A percentile compares a stretch with the other conserved stretches of the same genome.
These are phyloP conservation scores for Sinocyclocheilus anshuiensis DNA, from an alignment of 2,113 vertebrate genomes.

Conservation along the genomic window DNA sequence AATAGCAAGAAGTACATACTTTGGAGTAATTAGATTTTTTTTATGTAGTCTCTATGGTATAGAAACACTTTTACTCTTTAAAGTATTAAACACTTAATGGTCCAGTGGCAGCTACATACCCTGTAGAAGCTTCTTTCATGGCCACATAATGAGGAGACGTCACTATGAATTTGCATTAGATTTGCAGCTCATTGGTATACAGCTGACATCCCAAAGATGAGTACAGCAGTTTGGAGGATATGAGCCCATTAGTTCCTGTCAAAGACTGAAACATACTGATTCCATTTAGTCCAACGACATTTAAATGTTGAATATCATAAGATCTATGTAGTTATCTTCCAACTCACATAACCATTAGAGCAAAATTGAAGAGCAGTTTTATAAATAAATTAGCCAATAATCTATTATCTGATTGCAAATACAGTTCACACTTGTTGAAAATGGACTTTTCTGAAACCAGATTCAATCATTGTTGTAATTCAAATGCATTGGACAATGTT, in stretches of 20 bases:
- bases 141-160: neutral
- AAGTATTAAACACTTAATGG: neutral
- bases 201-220: constrained; percentile 18
- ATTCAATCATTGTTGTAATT: neutral
- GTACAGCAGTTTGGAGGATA: constrained; percentile 15
- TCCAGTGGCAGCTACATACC: neutral
- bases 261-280: constrained; percentile 14
- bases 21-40: neutral
- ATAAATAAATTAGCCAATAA: neutral
- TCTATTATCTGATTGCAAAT: neutral
- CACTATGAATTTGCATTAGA: neutral
- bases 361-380: neutral
- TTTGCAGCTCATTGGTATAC: constrained; percentile 13
- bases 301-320: constrained; percentile 11
- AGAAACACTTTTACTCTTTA: constrained; percentile 9
- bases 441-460: neutral
- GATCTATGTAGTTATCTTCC: neutral
- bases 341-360: neutral
- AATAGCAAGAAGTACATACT: too few species aligned
- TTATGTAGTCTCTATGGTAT: neutral
- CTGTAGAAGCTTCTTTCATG: neutral
- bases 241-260: constrained; percentile 18
- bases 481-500: neutral
- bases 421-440: neutral
- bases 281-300: constrained; percentile 1